phyloP scores from a whole-genome alignment of 2,113 vertebrate species.

The Ptyas mucosa region DNA sequence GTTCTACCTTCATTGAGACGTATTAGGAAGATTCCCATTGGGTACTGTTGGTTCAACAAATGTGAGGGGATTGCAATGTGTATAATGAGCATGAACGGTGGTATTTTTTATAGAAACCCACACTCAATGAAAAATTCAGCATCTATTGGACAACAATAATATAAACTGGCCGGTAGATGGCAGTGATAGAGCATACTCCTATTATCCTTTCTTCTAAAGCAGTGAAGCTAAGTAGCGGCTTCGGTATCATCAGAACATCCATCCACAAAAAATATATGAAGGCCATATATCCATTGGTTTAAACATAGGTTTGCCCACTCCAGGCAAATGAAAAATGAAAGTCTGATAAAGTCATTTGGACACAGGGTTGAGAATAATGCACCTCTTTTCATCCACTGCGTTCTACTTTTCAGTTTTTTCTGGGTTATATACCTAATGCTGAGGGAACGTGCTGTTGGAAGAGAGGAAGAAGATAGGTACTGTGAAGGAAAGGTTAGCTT shows the following conservation, averaged over 20 bases:
- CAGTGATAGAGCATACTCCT: neutral
- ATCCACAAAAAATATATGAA: neutral
- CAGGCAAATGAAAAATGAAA: too few species aligned
- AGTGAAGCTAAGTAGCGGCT: rapidly evolving
- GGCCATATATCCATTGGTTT: neutral
- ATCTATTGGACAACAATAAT: neutral
- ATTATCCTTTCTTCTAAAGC: neutral
- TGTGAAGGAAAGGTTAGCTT: neutral
- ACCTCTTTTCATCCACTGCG: neutral
- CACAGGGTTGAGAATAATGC: too few species aligned
- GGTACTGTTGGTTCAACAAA: neutral
- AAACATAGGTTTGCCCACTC: neutral
- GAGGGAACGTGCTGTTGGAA: neutral
- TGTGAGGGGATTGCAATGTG: neutral
- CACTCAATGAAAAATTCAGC: neutral
- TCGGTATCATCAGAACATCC: neutral
- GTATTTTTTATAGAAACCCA: neutral
- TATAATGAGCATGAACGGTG: neutral
- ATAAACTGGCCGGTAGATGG: neutral
- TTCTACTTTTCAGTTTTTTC: neutral
- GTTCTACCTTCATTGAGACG: neutral
- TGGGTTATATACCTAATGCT: too few species aligned
- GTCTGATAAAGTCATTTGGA: neutral
- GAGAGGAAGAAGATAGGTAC: neutral
- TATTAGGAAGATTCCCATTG: neutral